Evolutionary conservation across 2,888 invertebrate genomes (phyloP), one percentile per base, ranked within the genome.

Genomic region (Lycophotia porphyrea): DNA sequence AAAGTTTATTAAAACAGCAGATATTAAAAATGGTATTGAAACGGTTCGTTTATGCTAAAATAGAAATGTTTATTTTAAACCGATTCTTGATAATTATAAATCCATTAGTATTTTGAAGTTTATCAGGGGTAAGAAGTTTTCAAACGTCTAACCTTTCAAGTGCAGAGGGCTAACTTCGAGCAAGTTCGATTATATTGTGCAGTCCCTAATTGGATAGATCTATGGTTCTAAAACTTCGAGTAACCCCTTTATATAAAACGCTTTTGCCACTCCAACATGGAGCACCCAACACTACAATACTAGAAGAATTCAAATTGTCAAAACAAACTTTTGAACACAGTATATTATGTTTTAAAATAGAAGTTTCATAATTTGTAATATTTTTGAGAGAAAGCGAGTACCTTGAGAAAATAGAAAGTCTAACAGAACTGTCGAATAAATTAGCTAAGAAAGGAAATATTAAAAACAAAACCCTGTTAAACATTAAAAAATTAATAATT

Each of bases 201-300:
- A 9, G 34, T 60, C 34, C 5, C 27, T 72, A 78, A 78, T 72
- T 80, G 39, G 44, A 34, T 31, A 39, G 18, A 61, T 18, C 55
- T 66, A 52, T 24, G 5, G 13, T 49, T 60, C 31, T n/a, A 1
- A 52, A 39, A 52, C 21, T 44, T 71, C 18, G 24, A 49, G 9
- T 52, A 36, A 68, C 27, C 24, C 49, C 9, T 55, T 55, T n/a
- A 49, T 64, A 8, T 2, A 58, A 5, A 49, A 31, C 3, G 1
- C 18, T 8, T 21, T 9, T 71, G 36, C 36, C 8, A 44, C 18
- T 24, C n/a, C 1, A 15, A 24, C 18, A 18, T 11, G 36, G 9
- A 27, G 9, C 8, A 44, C 0, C 42, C n/a, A 49, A 49, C 11
- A 42, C 18, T 61, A 34, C 15, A 27, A 9, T 15, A 4, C 34